A percentile compares a stretch with the other conserved stretches of the same genome.
Conservation (phyloP, 2,113 vertebrate genomes). For the Ophthalmotilapia sp. region DNA sequence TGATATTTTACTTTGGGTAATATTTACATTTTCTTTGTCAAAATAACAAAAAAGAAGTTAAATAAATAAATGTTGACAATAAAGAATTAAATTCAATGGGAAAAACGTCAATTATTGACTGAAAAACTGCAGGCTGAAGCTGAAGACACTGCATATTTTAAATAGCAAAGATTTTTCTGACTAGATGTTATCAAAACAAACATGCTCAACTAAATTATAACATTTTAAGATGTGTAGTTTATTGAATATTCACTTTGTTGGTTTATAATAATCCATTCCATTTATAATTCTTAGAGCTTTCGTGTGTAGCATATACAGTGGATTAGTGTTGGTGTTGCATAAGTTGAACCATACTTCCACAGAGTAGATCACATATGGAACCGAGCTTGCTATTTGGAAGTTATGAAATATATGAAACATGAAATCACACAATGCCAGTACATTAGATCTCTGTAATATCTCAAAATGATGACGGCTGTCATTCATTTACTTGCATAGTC, state of each 20-base stretch:
- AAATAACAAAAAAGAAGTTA: neutral
- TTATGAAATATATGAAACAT: neutral
- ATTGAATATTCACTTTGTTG: neutral
- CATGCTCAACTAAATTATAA: neutral
- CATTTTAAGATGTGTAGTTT: neutral
- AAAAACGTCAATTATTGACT: neutral
- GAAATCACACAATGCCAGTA: neutral
- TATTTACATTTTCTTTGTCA: neutral
- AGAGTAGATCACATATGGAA: neutral
- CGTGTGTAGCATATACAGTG: neutral
- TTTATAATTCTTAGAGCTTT: neutral
- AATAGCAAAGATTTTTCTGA: neutral
- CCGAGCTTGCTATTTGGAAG: neutral
- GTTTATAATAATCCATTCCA: neutral
- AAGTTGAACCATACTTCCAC: neutral
- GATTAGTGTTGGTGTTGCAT: neutral
- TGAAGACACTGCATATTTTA: neutral
- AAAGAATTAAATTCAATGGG: neutral
- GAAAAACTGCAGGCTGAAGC: neutral
- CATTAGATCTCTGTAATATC: neutral
- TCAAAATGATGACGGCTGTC: neutral
- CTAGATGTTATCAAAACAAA: neutral
- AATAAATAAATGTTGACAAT: neutral
- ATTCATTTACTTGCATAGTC: neutral
- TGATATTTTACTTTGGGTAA: neutral